phyloP scores from a whole-genome alignment of 2,888 invertebrate genomes.

The Caenorhabditis sp. region DNA sequence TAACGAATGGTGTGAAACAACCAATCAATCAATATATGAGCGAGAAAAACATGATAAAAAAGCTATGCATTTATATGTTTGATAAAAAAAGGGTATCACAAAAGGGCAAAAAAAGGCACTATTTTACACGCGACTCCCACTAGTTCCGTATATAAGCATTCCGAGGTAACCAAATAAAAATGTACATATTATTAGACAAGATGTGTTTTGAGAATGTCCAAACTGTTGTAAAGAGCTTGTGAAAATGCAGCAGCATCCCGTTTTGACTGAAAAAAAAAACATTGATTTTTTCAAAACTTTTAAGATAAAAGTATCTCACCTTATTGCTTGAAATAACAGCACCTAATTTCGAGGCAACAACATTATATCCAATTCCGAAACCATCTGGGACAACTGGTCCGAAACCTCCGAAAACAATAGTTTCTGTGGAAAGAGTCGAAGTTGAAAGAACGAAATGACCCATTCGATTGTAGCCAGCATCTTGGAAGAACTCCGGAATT shows the following conservation, averaged over 20 bases:
- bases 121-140: no score
- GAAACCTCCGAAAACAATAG: conserved; percentile 84
- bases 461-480: conserved; percentile 74
- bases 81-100: background rate
- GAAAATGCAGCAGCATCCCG: conserved; percentile 55
- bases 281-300: conserved; percentile 6
- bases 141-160: no score
- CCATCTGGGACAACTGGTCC: conserved; percentile 91
- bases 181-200: background rate
- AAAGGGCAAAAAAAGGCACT: background rate
- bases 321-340: conserved; percentile 81
- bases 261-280: conserved; percentile 43
- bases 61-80: background rate
- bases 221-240: conserved; percentile 73
- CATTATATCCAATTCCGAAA: conserved; percentile 89
- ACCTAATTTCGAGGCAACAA: conserved; percentile 83
- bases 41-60: background rate
- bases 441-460: conserved; percentile 92
- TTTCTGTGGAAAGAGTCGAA: conserved; percentile 87
- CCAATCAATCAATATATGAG: background rate
- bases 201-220: conserved; percentile 77
- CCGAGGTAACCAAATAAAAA: no score
- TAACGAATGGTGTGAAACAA: background rate
- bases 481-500: conserved; percentile 60
- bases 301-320: conserved; percentile 21